A percentile compares a stretch with the other conserved stretches of the same genome.
These are phyloP conservation scores for Drosophila bifasciata DNA, from an alignment of 1,140 invertebrate species.

Conservation along the genomic window DNA sequence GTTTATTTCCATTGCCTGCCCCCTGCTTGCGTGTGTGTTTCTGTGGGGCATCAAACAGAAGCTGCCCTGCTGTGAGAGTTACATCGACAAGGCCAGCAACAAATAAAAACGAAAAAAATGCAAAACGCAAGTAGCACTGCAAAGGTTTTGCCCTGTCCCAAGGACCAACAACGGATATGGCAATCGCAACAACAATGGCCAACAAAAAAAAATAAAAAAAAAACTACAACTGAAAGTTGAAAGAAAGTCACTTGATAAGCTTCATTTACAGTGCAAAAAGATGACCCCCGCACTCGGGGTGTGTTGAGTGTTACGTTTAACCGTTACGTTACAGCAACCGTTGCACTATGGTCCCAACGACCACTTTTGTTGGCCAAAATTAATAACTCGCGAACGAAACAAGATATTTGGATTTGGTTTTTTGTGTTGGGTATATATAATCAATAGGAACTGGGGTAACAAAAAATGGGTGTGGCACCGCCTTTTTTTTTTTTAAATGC, in stretches of 20 bases:
- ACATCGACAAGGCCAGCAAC: constrained; percentile 17
- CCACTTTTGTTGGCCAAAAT: too few relatives aligned
- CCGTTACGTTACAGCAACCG: too few relatives aligned
- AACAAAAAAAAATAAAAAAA: constrained; percentile 17
- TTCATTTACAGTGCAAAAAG: constrained; percentile 23
- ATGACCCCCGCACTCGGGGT: neutral
- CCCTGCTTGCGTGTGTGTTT: constrained; percentile 4
- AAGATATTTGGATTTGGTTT: too few relatives aligned
- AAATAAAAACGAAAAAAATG: constrained; percentile 34
- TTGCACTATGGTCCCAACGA: too few relatives aligned
- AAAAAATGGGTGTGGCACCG: too few relatives aligned
- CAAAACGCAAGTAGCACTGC: constrained; percentile 18
- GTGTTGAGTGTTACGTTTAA: constrained; percentile 23
- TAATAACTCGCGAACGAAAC: too few relatives aligned
- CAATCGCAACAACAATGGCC: too few relatives aligned
- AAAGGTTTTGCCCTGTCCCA: constrained; percentile 17
- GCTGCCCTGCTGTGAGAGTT: constrained; percentile 48
- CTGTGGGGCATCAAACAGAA: neutral
- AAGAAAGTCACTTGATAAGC: constrained; percentile 26
- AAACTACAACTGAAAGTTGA: neutral
- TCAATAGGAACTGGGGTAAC: too few relatives aligned
- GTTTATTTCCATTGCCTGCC: constrained; percentile 25
- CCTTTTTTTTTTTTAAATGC: too few relatives aligned
- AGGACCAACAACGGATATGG: neutral
- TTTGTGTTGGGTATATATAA: too few relatives aligned